Conservation (phyloP, 1,140 invertebrate genomes). For the Papilio polyxenes region DNA sequence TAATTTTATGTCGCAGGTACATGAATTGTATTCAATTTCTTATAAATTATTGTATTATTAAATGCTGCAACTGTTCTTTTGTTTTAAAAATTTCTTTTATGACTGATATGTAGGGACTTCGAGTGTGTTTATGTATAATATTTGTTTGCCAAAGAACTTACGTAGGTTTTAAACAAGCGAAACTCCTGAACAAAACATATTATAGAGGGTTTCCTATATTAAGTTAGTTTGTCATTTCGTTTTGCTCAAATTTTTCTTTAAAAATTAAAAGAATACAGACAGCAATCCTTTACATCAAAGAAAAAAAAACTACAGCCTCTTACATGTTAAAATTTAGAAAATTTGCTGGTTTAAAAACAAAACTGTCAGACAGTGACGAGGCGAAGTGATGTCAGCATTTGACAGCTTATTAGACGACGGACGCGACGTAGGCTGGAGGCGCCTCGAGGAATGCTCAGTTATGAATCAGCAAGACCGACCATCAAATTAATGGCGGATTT, state of each 20-base stretch:
- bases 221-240: too few species aligned
- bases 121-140: too few species aligned
- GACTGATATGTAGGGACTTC: too few species aligned
- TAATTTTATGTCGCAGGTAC: background rate
- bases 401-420: conserved; percentile 31
- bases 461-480: conserved; percentile 10
- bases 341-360: background rate
- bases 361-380: background rate
- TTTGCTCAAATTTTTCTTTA: background rate
- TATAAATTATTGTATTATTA: background rate
- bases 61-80: too few species aligned
- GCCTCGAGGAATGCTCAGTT: conserved; percentile 18
- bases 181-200: too few species aligned
- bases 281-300: background rate
- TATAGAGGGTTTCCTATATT: too few species aligned
- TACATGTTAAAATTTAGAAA: background rate
- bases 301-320: background rate
- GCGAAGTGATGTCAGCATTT: conserved; percentile 30
- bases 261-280: background rate
- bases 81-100: too few species aligned
- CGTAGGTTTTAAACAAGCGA: too few species aligned
- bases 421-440: conserved; percentile 22
- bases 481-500: conserved; percentile 22
- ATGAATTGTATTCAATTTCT: background rate
- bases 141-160: too few species aligned